Conservation (phyloP, 2,888 invertebrate species). For the Noctuana brunneofusca region DNA sequence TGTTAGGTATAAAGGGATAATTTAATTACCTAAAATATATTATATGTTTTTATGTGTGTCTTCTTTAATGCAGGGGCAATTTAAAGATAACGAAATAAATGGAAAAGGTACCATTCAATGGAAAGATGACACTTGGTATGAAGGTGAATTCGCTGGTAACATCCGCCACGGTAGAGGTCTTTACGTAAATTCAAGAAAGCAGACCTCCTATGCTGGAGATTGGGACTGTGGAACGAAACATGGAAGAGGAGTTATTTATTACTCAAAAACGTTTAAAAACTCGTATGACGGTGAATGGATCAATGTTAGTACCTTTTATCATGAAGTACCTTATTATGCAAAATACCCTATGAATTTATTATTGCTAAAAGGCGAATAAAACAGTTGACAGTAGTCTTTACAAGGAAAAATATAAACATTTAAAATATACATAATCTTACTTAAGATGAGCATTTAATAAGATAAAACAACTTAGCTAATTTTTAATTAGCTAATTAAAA, state of each 20-base stretch:
- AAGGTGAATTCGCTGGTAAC: conserved; percentile 82
- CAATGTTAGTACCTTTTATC: conserved; percentile 51
- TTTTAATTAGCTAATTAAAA: no score
- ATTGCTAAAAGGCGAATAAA: not conserved
- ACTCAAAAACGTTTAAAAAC: conserved; percentile 56
- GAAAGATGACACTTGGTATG: conserved; percentile 82
- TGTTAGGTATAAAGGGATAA: no score
- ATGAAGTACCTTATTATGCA: not conserved
- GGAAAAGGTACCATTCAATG: conserved; percentile 81
- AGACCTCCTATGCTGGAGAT: conserved; percentile 66
- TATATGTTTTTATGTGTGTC: not conserved
- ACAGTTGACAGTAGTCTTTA: no score
- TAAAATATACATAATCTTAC: no score
- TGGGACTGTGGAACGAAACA: conserved; percentile 79
- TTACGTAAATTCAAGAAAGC: conserved; percentile 67
- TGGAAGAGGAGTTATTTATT: conserved; percentile 65
- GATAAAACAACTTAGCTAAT: no score
- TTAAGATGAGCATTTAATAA: no score
- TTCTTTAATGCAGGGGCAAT: conserved; percentile 73
- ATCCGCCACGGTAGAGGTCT: conserved; percentile 81
- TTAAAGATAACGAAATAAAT: conserved; percentile 78
- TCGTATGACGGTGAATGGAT: conserved; percentile 72
- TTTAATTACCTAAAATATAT: no score
- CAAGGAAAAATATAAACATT: no score
- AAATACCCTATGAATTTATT: no score